Base-by-base conservation (phyloP, 2,797 vertebrate genomes). In the Echiichthys vipera region DNA sequence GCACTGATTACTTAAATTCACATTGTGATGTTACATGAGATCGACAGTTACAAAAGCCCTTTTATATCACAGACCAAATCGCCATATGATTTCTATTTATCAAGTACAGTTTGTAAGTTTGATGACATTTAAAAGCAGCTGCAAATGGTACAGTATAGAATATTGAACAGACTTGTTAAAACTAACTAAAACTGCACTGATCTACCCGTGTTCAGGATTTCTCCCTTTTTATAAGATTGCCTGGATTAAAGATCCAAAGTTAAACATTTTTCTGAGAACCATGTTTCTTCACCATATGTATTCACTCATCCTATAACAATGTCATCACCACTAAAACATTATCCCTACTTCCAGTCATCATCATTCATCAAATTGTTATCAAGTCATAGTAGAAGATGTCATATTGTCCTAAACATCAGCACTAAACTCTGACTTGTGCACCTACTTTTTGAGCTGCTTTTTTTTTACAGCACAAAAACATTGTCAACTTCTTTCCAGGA, bases 401-500 rank as follows among this genome's bases (percentile, higher is more conserved):
- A 54, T 36, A 17, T 8, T 56, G 27, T 15, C 12, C 6, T 32
- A 5, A 34, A 64, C 45, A 57, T 36, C 39, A 58, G 14, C 39
- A 32, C 15, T 27, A 29, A 61, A 30, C 29, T 37, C 3, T 27
- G 15, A 3, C 25, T 13, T 25, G 3, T 56, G 14, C 25, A 50
- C 8, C 18, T 13, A 39, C 11, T 32, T 57, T n/a, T 47, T 10
- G 30, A 46, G 0, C 45, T 20, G 18, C 3, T 5, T 0, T 13
- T 54, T 58, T 68, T 55, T 71, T 14, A 47, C 22, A 65, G 1
- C 57, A 55, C 4, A 14, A 15, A 59, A 30, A n/a, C 11, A 4
- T 55, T 68, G 49, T 59, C 9, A 65, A 12, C 46, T 59, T 81
- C 49, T 80, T 66, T 76, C 17, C 74, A 95, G 95, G 95, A 95